Base-by-base conservation (phyloP, 1,140 invertebrate genomes). In the Pachypeltis micranthus region DNA sequence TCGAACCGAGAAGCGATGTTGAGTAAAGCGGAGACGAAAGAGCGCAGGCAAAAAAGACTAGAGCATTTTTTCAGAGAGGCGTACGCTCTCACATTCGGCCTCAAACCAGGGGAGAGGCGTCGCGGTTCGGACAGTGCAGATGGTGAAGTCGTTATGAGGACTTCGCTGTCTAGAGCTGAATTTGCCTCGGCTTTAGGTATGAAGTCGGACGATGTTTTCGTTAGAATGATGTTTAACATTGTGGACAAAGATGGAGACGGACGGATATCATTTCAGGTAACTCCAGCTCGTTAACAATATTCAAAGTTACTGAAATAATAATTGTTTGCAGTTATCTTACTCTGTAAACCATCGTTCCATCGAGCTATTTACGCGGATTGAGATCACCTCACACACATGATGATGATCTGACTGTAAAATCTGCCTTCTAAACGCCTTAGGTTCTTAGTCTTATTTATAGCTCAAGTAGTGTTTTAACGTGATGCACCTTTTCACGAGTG, bases 51-150 rank as follows among this genome's bases (percentile, higher is more conserved):
- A 70, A 87, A 90, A 67, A 86, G 94, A 68, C 74, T 99, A 26
- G 96, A 98, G 71, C 93, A 97, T 76, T 99, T 99, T 79, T 99
- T 99, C 77, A 83, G 96, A 67, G 94, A 97, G 76, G 95, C 96
- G 0, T 99, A 99, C 70, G 91, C 94, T 1, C 78, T 98, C 57
- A 94, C 92, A 0, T 95, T 95, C 72, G 92, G 91, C 1, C 72
- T 94, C 2, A 83, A 85, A 69, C 79, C 81, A 0, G 79, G 79
- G 0, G 81, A 82, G 64, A 80, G 79, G 62, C 75, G 78, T 55
- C 60, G 61, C 14, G 63, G 64, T 2, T 65, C 55, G 1, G 51
- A 25, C 16, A 16, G 26, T 24, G 12, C 60, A 19, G 58, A 65
- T 34, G 65, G 62, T n/a, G 68, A 67, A 65, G 93, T 92, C 63